These are phyloP conservation scores for Mustela lutreola DNA, from an alignment of 2,113 vertebrate species.

Conservation along the genomic window DNA sequence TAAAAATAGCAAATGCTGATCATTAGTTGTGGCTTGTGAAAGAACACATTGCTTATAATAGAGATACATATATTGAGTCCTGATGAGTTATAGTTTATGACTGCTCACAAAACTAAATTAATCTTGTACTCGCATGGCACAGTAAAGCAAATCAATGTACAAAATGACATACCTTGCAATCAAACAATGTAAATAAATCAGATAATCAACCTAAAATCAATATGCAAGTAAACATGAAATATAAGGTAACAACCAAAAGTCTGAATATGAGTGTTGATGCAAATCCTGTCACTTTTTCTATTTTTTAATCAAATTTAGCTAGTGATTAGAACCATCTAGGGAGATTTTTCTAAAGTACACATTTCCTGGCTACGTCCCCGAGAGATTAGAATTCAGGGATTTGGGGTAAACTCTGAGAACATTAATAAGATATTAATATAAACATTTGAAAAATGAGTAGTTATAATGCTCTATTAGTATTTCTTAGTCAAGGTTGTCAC, in stretches of 20 bases:
- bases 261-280: constrained; percentile 45
- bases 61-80: constrained; percentile 49
- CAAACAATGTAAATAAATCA: constrained; percentile 74
- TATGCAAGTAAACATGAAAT: constrained; percentile 64
- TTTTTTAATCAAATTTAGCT: neutral
- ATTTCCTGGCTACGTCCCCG: neutral
- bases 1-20: constrained; percentile 81
- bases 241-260: constrained; percentile 60
- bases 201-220: constrained; percentile 78
- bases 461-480: neutral
- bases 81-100: constrained; percentile 72
- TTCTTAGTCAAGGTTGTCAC: neutral
- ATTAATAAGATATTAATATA: neutral
- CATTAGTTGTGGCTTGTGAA: constrained; percentile 62
- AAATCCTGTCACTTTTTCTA: constrained; percentile 58
- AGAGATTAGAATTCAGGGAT: neutral
- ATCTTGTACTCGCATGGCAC: constrained; percentile 47
- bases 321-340: neutral
- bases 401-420: neutral
- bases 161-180: constrained; percentile 69
- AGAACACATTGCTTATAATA: constrained; percentile 51
- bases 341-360: neutral
- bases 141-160: constrained; percentile 64
- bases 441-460: constrained; percentile 12
- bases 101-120: constrained; percentile 74